Percentiles rank a stretch among this genome's conserved stretches.
These are phyloP conservation scores for Taeniopygia guttata DNA, from an alignment of 2,797 vertebrate species.

Conservation along the genomic window DNA sequence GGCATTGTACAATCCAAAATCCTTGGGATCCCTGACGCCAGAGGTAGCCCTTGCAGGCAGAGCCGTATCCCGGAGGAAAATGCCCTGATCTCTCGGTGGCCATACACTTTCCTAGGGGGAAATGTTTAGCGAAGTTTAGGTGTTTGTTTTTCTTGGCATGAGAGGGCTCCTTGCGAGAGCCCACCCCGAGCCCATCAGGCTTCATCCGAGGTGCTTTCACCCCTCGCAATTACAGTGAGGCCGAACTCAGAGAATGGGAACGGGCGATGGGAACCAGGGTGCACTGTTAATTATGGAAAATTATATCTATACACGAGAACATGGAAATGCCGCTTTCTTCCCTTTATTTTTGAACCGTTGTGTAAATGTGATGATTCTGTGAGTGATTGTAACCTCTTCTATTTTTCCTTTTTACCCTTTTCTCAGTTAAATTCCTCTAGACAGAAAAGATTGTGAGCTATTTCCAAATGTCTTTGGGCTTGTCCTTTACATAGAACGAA, in stretches of 20 bases:
- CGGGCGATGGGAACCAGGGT: neutral
- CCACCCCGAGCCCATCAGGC: neutral
- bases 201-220: neutral
- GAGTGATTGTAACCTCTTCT: neutral
- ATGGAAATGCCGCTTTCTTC: neutral
- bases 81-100: neutral
- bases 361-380: neutral
- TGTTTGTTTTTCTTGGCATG: slow-evolving; percentile 4
- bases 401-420: neutral
- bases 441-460: neutral
- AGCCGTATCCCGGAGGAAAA: neutral
- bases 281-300: neutral
- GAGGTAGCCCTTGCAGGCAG: neutral
- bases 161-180: neutral
- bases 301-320: neutral
- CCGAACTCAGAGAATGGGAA: neutral
- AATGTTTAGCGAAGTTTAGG: neutral
- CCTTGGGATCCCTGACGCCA: neutral
- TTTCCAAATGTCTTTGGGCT: neutral
- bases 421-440: neutral
- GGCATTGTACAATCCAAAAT: neutral
- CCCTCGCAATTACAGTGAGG: neutral
- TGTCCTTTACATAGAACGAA: neutral
- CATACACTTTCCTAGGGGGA: neutral
- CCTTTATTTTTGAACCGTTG: neutral